phyloP scores from a whole-genome alignment of 2,113 vertebrate species.

The Cisticola juncidis region DNA sequence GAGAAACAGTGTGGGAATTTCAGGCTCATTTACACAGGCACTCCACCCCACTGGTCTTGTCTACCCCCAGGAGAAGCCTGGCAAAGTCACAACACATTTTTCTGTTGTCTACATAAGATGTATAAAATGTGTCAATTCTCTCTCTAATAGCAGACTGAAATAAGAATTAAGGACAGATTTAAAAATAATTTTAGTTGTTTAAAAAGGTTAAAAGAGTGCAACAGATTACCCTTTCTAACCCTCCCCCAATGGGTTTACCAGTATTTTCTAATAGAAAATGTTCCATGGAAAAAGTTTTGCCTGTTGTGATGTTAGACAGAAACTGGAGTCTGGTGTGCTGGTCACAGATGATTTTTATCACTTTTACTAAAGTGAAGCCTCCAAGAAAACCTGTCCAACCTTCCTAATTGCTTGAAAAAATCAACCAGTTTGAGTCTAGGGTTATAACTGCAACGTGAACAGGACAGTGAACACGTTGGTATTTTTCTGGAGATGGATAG shows the following conservation, averaged over 20 bases:
- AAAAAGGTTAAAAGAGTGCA: background rate
- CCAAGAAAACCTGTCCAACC: background rate
- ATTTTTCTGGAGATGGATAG: background rate
- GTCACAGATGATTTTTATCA: background rate
- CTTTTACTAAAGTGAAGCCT: background rate
- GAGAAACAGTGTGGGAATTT: background rate
- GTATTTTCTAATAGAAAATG: background rate
- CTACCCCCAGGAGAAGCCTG: background rate
- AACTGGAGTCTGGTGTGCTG: background rate
- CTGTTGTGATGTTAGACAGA: background rate
- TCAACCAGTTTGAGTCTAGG: background rate
- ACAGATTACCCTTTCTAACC: background rate
- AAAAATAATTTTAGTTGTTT: accelerated
- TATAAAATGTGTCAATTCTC: background rate
- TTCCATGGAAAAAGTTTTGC: background rate
- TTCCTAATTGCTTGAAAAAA: background rate
- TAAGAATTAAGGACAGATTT: background rate
- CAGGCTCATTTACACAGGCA: background rate
- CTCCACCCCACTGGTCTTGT: background rate
- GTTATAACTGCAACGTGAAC: background rate
- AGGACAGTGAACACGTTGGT: background rate
- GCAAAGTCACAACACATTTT: background rate
- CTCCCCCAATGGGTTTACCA: accelerated
- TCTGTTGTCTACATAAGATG: background rate
- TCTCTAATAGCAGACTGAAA: background rate